Conservation (phyloP, 2,888 invertebrate genomes). For the Diaprepes abbreviatus region DNA sequence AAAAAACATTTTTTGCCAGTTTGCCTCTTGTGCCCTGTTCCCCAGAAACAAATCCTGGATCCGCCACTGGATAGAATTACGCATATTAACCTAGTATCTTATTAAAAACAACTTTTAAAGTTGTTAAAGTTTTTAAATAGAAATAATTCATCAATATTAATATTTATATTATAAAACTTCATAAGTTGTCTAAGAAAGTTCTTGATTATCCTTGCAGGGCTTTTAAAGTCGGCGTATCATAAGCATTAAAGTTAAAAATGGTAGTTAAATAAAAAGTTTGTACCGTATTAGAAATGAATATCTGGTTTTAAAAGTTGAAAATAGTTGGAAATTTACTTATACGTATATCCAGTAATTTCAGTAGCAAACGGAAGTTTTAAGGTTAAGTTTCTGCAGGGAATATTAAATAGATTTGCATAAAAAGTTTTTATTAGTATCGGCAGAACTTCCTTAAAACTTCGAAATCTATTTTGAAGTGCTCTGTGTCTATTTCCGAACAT, state of each 20-base stretch:
- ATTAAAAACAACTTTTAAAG: too few species aligned
- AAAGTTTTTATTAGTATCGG: background rate
- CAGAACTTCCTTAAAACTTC: too few species aligned
- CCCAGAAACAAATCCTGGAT: too few species aligned
- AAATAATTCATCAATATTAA: background rate
- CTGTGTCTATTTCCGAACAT: too few species aligned
- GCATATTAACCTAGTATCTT: too few species aligned
- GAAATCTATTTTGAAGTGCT: too few species aligned
- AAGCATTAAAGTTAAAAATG: slow-evolving; percentile 8
- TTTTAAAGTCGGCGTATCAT: background rate
- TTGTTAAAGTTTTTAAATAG: too few species aligned
- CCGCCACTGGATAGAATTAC: too few species aligned
- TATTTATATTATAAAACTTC: background rate
- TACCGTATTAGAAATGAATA: slow-evolving; percentile 5
- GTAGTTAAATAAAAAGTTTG: slow-evolving; percentile 11
- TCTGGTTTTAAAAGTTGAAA: slow-evolving; percentile 13
- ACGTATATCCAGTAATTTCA: slow-evolving; percentile 5
- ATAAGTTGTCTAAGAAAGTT: background rate
- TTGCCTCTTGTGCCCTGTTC: too few species aligned
- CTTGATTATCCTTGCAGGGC: background rate
- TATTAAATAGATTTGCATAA: slow-evolving; percentile 9
- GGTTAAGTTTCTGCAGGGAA: slow-evolving; percentile 3
- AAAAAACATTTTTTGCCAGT: too few species aligned
- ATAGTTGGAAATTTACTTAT: slow-evolving; percentile 10
- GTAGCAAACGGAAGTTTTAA: slow-evolving; percentile 3